These are phyloP conservation scores for Lytechinus variegatus DNA, from an alignment of 35 echinoderm and acorn worm genomes.

Conservation along the genomic window DNA sequence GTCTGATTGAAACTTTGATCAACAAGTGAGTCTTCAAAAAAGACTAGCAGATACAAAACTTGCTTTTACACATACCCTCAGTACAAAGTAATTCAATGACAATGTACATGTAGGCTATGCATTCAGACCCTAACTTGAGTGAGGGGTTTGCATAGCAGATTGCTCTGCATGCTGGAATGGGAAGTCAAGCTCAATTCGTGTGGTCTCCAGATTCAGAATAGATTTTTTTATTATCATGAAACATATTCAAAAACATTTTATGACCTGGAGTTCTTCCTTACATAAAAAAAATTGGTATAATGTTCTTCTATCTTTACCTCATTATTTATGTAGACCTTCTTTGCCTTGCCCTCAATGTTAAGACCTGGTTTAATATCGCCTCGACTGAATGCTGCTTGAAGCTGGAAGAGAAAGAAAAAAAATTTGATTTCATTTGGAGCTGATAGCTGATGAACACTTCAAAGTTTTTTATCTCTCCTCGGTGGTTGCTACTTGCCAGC, in stretches of 20 bases:
- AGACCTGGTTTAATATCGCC: slow-evolving; percentile 79
- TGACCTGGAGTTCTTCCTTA: too few species aligned
- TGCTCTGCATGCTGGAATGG: too few species aligned
- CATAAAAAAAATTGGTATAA: neutral
- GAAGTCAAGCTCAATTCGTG: too few species aligned
- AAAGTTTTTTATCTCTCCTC: neutral
- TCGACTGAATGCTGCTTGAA: slow-evolving; percentile 72
- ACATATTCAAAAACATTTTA: too few species aligned
- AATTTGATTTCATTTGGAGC: neutral
- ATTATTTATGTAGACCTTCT: slow-evolving; percentile 73
- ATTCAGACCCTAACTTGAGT: too few species aligned
- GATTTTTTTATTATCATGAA: neutral
- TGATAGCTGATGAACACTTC: neutral
- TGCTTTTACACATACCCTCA: too few species aligned
- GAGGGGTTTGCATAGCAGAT: too few species aligned
- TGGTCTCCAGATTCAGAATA: neutral
- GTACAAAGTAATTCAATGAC: too few species aligned
- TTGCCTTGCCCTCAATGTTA: slow-evolving; percentile 61
- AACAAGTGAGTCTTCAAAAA: too few species aligned
- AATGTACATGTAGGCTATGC: too few species aligned
- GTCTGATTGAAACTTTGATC: too few species aligned
- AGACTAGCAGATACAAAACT: too few species aligned
- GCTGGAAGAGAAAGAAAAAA: slow-evolving; percentile 50
- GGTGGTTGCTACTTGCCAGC: neutral
- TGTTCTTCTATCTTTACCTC: slow-evolving; percentile 61